phyloP scores from a whole-genome alignment of 2,888 invertebrate species.

The Mythimna loreyi region DNA sequence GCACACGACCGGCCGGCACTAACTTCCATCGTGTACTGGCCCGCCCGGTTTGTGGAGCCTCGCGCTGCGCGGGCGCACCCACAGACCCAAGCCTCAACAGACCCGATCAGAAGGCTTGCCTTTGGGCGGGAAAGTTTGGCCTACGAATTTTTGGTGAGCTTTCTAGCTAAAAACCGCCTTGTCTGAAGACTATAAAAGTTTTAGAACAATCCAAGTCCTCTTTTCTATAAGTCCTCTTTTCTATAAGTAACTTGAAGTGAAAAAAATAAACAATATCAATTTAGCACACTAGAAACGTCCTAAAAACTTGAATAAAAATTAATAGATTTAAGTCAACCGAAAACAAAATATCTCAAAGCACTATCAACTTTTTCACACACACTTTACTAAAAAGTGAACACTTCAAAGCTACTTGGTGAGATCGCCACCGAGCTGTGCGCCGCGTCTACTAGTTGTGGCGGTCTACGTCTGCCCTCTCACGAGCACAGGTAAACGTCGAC shows the following conservation, averaged over 20 bases:
- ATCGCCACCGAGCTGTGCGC: constrained; percentile 16
- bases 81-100: constrained; percentile 73
- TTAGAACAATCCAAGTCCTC: background rate
- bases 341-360: background rate
- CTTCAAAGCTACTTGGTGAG: constrained; percentile 1
- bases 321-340: background rate
- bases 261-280: no score
- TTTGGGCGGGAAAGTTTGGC: constrained; percentile 74
- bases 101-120: constrained; percentile 51
- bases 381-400: background rate
- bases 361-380: background rate
- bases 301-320: background rate
- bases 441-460: constrained; percentile 69
- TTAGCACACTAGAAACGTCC: background rate
- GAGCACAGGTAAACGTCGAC: constrained; percentile 84
- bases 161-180: background rate
- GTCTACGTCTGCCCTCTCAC: constrained; percentile 77
- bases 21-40: constrained; percentile 87
- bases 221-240: background rate
- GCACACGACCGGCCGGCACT: constrained; percentile 83
- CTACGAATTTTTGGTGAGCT: constrained; percentile 2
- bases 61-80: constrained; percentile 82
- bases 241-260: background rate
- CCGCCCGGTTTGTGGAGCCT: constrained; percentile 79
- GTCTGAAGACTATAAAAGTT: background rate